Base-by-base conservation (phyloP, 2,888 invertebrate species). In the Smittia sp. region DNA sequence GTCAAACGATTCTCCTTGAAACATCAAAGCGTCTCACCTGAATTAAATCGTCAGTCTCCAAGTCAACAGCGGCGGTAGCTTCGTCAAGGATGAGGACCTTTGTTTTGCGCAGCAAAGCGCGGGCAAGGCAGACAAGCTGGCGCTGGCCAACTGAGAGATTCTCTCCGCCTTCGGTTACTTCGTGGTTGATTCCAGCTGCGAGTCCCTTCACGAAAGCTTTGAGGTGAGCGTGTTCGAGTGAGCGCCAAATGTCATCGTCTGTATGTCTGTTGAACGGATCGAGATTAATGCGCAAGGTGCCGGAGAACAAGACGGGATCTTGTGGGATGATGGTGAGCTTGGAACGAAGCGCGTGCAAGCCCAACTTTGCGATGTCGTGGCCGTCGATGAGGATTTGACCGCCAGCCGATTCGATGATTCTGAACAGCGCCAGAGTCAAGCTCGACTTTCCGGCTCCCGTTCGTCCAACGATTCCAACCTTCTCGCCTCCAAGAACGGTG, bases 221-320 rank as follows among this genome's bases (percentile, higher is more conserved):
- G 70, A 98, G 86, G 85, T 98, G 96, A 1, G 97, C 93, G 79
- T 93, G 89, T 78, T 95, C 93, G 41, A 98, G 83, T 22, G 94
- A 90, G 73, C 86, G 86, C 97, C 97, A 98, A 65, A 98, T 82
- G 72, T 93, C 90, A 0, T 89, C 90, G 78, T 98, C 98, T 1
- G 86, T 83, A 81, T 92, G 87, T 1, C 82, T 81, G 77, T 88
- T 85, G 82, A 96, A 94, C 1, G 98, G 98, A 85, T 98, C 98
- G 75, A 98, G 86, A 85, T 98, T 98, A 84, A 93, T 86, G 68
- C 97, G 87, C 77, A 98, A 84, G 6, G 90, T 90, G 65, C 97
- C 97, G 18, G 95, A 94, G 84, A 98, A 98, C 75, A 98, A 85
- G 63, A 97, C 94, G 0, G 98, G 97, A 84, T 98, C 98, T 85